phyloP scores from a whole-genome alignment of 2,797 vertebrate species.

The Sebastes steindachneri region DNA sequence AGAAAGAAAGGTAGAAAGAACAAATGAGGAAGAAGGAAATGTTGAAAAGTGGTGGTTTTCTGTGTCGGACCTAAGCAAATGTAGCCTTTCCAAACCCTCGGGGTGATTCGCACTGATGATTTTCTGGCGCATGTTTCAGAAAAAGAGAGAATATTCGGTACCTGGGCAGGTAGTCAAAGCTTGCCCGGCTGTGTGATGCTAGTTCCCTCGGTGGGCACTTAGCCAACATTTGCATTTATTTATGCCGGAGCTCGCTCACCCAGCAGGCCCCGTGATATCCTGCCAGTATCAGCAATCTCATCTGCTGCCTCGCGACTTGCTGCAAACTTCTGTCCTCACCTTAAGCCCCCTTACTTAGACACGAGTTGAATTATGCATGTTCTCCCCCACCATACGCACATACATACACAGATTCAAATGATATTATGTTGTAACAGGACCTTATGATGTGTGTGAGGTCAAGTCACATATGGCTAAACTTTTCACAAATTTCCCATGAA shows the following conservation, averaged over 20 bases:
- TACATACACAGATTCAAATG: not conserved
- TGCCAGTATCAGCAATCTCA: conserved; percentile 53
- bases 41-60: not conserved
- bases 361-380: conserved; percentile 40
- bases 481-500: not conserved
- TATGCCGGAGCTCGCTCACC: conserved; percentile 41
- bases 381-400: not conserved
- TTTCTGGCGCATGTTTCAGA: not conserved
- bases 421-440: conserved; percentile 3
- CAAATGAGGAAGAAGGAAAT: not conserved
- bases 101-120: not conserved
- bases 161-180: conserved; percentile 29
- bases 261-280: conserved; percentile 32
- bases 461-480: not conserved
- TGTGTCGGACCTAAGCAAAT: not conserved
- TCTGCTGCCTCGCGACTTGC: conserved; percentile 26
- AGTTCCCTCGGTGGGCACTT: conserved; percentile 32
- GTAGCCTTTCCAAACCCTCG: not conserved
- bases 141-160: conserved; percentile 6
- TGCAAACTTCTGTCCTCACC: conserved; percentile 41
- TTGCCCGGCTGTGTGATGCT: conserved; percentile 36
- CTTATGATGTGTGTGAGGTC: not conserved
- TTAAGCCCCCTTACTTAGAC: conserved; percentile 28
- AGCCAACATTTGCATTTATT: conserved; percentile 64
- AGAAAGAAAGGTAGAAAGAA: not conserved